These are phyloP conservation scores for Porites cylindrica DNA, from an alignment of 92 coral and sea anemone species.

Conservation along the genomic window DNA sequence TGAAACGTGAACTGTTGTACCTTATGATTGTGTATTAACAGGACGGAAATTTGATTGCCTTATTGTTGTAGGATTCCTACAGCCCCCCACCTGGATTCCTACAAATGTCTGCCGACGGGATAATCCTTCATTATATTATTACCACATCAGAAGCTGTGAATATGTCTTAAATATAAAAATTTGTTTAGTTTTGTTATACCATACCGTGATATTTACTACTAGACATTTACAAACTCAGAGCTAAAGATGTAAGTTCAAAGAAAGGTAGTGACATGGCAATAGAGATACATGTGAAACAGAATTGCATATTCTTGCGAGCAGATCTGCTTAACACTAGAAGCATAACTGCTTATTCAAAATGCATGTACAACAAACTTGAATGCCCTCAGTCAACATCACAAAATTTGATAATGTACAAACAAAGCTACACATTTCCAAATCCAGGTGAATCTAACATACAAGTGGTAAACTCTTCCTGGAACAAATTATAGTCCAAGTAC, in stretches of 20 bases:
- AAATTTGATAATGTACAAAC: conserved; percentile 17
- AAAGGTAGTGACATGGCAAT: conserved; percentile 9
- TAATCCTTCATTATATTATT: conserved; percentile 8
- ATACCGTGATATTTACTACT: conserved; percentile 13
- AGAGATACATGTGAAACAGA: conserved; percentile 22
- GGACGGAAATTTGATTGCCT: neutral
- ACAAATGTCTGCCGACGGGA: neutral
- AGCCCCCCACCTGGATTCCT: conserved; percentile 20
- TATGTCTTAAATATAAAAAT: conserved; percentile 5
- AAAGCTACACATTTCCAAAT: conserved; percentile 62
- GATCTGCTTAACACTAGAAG: neutral
- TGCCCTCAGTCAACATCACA: conserved; percentile 22
- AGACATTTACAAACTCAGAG: conserved; percentile 24
- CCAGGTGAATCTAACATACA: conserved; percentile 64
- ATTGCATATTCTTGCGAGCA: conserved; percentile 15
- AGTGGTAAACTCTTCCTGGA: conserved; percentile 51
- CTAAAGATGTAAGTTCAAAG: conserved; percentile 10
- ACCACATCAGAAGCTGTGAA: conserved; percentile 12
- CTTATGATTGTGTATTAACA: neutral
- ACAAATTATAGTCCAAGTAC: conserved; percentile 41
- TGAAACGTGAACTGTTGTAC: neutral
- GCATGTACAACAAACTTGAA: conserved; percentile 24
- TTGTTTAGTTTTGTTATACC: conserved; percentile 24
- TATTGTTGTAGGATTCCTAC: conserved; percentile 8
- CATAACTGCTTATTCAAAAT: conserved; percentile 25